Evolutionary conservation across 2,113 vertebrate genomes (phyloP).

Genomic region (Channa maculata): DNA sequence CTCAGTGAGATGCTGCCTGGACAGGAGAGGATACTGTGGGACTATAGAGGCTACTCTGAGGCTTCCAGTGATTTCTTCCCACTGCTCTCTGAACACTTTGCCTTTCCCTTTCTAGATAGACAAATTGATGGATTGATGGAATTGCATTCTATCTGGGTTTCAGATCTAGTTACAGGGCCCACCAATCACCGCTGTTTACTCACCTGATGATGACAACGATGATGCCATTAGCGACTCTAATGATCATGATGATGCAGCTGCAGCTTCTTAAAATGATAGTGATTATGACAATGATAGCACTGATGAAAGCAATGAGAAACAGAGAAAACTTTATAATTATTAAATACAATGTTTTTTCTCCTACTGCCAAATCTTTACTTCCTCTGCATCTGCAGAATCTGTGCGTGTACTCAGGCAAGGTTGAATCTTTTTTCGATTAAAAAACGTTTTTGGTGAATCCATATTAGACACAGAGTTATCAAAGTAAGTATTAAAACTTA

Average conservation of each 20-base stretch:
- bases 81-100: conserved; percentile 32
- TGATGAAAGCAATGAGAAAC: conserved; percentile 14
- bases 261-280: conserved; percentile 20
- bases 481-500: no score
- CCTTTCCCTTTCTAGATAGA: conserved; percentile 27
- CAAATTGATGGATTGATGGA: conserved; percentile 17
- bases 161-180: conserved; percentile 26
- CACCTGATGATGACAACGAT: conserved; percentile 41
- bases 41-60: conserved; percentile 62
- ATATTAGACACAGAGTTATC: no score
- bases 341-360: background rate
- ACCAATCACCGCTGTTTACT: conserved; percentile 44
- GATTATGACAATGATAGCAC: conserved; percentile 18
- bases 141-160: conserved; percentile 26
- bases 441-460: no score
- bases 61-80: conserved; percentile 87
- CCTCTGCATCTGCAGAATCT: conserved; percentile 3
- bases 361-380: background rate
- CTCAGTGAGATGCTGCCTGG: conserved; percentile 72
- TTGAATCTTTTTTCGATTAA: no score
- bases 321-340: conserved; percentile 2
- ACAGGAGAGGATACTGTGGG: conserved; percentile 66
- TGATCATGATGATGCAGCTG: conserved; percentile 54
- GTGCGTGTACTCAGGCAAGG: no score
- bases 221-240: conserved; percentile 37